These are phyloP conservation scores for Trididemnum clinides DNA, from an alignment of 23 tunicate genomes.

Conservation along the genomic window DNA sequence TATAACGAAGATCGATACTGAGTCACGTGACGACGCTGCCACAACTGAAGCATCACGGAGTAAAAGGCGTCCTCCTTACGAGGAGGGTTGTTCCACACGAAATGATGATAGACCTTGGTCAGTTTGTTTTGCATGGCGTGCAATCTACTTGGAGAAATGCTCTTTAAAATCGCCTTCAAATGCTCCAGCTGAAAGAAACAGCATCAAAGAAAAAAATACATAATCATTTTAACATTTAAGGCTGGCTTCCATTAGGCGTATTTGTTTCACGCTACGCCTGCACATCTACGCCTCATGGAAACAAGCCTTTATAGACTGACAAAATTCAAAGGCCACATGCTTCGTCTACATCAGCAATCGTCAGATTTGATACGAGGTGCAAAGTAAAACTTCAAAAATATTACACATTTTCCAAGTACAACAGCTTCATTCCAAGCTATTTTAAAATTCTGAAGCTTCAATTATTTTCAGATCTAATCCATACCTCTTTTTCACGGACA, in stretches of 20 bases:
- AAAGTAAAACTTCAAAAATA: too few relatives aligned
- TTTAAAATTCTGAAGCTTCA: too few relatives aligned
- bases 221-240: too few relatives aligned
- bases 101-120: constrained; percentile 42
- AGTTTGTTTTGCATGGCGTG: constrained; percentile 56
- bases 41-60: constrained; percentile 76
- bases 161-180: constrained; percentile 44
- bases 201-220: neutral
- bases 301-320: neutral
- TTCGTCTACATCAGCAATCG: too few relatives aligned
- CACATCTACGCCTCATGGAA: neutral
- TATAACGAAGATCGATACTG: constrained; percentile 24
- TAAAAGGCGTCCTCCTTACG: constrained; percentile 75
- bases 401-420: too few relatives aligned
- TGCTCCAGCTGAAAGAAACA: constrained; percentile 33
- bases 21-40: constrained; percentile 69
- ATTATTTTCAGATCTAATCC: too few relatives aligned
- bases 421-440: too few relatives aligned
- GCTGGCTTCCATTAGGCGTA: too few relatives aligned
- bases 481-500: constrained; percentile 70
- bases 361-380: too few relatives aligned
- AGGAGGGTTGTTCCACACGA: constrained; percentile 79
- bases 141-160: neutral
- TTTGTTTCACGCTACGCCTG: too few relatives aligned
- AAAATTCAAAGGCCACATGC: too few relatives aligned